Conservation (phyloP, 1,140 invertebrate genomes). For the Melanaphis sacchari region DNA sequence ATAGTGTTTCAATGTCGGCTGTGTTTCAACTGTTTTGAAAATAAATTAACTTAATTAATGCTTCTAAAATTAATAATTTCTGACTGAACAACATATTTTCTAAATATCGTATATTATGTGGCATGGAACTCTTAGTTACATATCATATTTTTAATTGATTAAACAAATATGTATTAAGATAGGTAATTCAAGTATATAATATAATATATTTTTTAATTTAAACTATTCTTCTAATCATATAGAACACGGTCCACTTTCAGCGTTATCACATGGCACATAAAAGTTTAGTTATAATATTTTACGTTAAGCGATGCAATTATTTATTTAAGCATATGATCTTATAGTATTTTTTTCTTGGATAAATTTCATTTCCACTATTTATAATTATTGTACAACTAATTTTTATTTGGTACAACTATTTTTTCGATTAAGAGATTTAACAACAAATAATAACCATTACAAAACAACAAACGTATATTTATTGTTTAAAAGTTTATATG, state of each 20-base stretch:
- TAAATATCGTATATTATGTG: not conserved
- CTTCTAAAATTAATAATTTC: not conserved
- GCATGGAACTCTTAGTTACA: not conserved
- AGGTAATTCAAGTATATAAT: too few species aligned
- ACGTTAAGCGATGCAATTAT: not conserved
- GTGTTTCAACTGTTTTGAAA: not conserved
- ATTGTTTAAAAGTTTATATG: too few species aligned
- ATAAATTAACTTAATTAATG: not conserved
- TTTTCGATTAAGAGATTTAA: not conserved
- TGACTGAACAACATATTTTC: not conserved
- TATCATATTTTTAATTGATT: too few species aligned
- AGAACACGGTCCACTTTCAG: too few species aligned
- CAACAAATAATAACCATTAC: too few species aligned
- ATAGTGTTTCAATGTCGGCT: not conserved
- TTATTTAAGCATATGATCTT: not conserved
- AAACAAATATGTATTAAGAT: not conserved
- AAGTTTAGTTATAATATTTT: too few species aligned
- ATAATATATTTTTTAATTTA: too few species aligned
- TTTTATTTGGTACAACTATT: too few species aligned
- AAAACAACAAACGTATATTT: too few species aligned
- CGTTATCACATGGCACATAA: too few species aligned
- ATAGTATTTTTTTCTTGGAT: not conserved
- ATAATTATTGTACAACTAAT: too few species aligned
- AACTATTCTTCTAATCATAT: too few species aligned
- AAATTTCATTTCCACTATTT: not conserved